A percentile compares a stretch with the other conserved stretches of the same genome.
Conservation (phyloP, 2,888 invertebrate genomes). For the Drosophila lutescens region DNA sequence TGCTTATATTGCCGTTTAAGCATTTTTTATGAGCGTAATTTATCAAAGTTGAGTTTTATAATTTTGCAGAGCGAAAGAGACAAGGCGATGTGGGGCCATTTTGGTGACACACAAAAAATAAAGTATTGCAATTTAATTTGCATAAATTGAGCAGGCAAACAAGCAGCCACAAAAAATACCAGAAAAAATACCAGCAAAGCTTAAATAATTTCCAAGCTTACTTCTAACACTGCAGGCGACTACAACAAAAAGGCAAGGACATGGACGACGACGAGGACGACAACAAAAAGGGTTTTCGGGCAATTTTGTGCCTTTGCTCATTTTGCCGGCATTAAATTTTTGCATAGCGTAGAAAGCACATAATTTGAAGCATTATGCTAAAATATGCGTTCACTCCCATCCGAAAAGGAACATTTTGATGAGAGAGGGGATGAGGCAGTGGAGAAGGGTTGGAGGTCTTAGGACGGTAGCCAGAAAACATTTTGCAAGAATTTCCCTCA, state of each 20-base stretch:
- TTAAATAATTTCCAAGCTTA: conserved; percentile 69
- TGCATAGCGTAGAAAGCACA: conserved; percentile 67
- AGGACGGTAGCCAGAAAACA: conserved; percentile 28
- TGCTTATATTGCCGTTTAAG: conserved; percentile 77
- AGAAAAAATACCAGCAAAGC: conserved; percentile 62
- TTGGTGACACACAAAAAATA: conserved; percentile 62
- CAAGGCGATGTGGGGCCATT: conserved; percentile 50
- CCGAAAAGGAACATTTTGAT: conserved; percentile 32
- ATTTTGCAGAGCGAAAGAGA: conserved; percentile 50
- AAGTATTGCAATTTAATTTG: conserved; percentile 79
- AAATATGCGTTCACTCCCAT: conserved; percentile 62
- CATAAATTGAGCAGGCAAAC: conserved; percentile 68
- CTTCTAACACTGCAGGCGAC: conserved; percentile 59
- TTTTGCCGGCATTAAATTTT: conserved; percentile 74
- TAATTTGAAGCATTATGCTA: conserved; percentile 76
- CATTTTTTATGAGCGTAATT: conserved; percentile 77
- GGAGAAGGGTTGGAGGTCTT: not conserved
- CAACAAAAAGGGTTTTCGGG: conserved; percentile 67
- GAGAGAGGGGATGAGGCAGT: not conserved
- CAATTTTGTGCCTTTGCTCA: conserved; percentile 70
- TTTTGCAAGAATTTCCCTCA: conserved; percentile 57
- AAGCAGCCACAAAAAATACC: conserved; percentile 45
- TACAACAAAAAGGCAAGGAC: conserved; percentile 15
- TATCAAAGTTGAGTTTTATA: conserved; percentile 76
- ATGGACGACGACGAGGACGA: conserved; percentile 41